Conservation (phyloP, 1,140 invertebrate genomes). For the Armadillidium nasatum region DNA sequence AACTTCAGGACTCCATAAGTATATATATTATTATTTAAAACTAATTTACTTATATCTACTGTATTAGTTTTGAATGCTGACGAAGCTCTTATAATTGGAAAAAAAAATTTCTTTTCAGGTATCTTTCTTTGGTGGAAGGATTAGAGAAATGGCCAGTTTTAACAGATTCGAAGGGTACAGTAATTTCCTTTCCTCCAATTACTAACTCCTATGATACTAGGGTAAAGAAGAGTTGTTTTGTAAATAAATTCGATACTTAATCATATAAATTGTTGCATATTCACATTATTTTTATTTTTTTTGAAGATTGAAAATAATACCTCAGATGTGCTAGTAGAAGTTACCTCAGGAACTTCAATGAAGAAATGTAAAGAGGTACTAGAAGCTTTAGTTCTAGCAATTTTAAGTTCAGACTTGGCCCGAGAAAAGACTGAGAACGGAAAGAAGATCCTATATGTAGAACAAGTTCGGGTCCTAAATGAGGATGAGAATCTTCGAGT, state of each 20-base stretch:
- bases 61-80: no score
- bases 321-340: conserved; percentile 67
- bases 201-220: conserved; percentile 75
- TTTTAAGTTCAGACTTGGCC: conserved; percentile 56
- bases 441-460: conserved; percentile 14
- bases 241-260: not conserved
- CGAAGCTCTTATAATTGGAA: no score
- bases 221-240: conserved; percentile 49
- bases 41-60: no score
- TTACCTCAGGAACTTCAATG: conserved; percentile 65
- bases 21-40: no score
- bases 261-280: no score
- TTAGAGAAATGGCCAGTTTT: conserved; percentile 67
- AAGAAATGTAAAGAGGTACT: conserved; percentile 64
- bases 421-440: conserved; percentile 23
- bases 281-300: conserved; percentile 16
- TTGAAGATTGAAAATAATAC: conserved; percentile 55
- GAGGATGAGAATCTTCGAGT: conserved; percentile 18
- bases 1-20: conserved; percentile 74
- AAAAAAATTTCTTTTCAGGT: conserved; percentile 50
- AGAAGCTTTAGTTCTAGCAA: conserved; percentile 62
- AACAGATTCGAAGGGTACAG: conserved; percentile 57
- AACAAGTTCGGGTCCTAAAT: conserved; percentile 20
- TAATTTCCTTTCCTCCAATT: conserved; percentile 77
- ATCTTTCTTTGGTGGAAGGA: conserved; percentile 69